Evolutionary conservation across 1,140 invertebrate genomes (phyloP), one percentile per base, ranked within the genome.

Genomic region (Ganaspis sp.): DNA sequence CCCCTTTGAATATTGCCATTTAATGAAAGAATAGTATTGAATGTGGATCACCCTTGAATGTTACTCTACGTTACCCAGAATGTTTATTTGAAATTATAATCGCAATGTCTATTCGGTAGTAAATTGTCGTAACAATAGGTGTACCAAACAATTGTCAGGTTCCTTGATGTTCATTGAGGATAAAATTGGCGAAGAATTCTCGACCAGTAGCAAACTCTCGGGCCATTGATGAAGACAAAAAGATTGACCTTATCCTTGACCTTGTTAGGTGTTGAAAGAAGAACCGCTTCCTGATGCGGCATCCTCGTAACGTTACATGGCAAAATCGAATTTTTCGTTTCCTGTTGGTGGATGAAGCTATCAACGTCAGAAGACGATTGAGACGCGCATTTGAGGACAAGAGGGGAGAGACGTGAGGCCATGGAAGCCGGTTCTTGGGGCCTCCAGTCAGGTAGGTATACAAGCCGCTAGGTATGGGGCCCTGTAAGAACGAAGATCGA

Each of bases 281-380:
- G 15, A 17, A 17, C 45, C 19, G 58, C 58, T 64, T 64, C 58
- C 58, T 26, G 58, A 64, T 64, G 11, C 3, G 45, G 45, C 21
- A 64, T 64, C 21, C 26, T 11, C 54, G 58, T 64, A 64, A 64
- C 58, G 23, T 64, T 64, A 64, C 58, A 29, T 64, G 58, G 58
- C 58, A 64, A 64, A 64, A 64, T 64, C 23, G 23, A 64, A 29
- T 64, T 75, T 72, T 45, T 37, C 17, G 26, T 77, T 69, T 49
- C 38, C 58, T 53, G 64, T 21, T 8, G 12, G 19, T n/a, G 37
- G 19, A 0, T 73, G 69, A 70, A 70, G 58, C 58, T n/a, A 34
- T 15, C 21, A n/a, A 40, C 9, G 64, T n/a, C 19, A 49, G 26
- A 58, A 42, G 58, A 29, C 38, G 23, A 64, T 64, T 64, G 58